Evolutionary conservation across 2,113 vertebrate genomes (phyloP), one percentile per base, ranked within the genome.

Genomic region (Semnornis frantzii): DNA sequence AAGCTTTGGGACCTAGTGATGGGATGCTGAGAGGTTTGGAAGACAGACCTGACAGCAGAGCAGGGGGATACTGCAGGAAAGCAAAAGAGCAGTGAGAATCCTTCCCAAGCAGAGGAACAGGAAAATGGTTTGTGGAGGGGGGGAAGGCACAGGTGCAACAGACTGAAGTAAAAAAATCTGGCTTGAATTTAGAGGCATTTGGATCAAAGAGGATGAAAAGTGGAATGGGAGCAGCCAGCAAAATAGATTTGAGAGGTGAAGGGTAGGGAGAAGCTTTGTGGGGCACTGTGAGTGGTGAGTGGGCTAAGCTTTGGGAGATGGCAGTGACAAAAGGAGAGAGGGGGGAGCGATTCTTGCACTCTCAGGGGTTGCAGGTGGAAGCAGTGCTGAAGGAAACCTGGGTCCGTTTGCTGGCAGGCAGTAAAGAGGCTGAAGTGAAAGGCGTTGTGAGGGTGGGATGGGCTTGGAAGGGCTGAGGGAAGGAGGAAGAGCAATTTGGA

Each of bases 201-300:
- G 50, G 25, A 25, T 60, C 46, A 52, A 15, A 18, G 19, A 80
- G 25, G 20, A 27, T 66, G 46, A 48, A 34, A 85, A 76, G 15
- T 5, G 58, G 79, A 68, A 46, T 81, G 52, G 52, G 23, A 82
- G 3, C 2, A 13, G 34, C 12, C 70, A 60, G 39, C 16, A 86
- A 21, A 54, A 71, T 28, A 34, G 58, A 50, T 42, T 8, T 19
- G 68, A 34, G 46, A 10, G 8, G 5, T 23, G 39, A 16, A 13
- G 25, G 14, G 23, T 7, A 5, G 3, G 12, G 39, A 5, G 25
- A 16, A 28, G 34, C 59, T 10, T 63, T 21, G 16, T 50, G 21
- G 23, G 31, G 54, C 30, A 17, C 0, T 0, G 6, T 52, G 59
- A 39, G 27, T 28, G 65, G 58, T n/a, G 27, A 34, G 12, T 1